phyloP scores from a whole-genome alignment of 2,113 vertebrate genomes.

The Tapirus terrestris region DNA sequence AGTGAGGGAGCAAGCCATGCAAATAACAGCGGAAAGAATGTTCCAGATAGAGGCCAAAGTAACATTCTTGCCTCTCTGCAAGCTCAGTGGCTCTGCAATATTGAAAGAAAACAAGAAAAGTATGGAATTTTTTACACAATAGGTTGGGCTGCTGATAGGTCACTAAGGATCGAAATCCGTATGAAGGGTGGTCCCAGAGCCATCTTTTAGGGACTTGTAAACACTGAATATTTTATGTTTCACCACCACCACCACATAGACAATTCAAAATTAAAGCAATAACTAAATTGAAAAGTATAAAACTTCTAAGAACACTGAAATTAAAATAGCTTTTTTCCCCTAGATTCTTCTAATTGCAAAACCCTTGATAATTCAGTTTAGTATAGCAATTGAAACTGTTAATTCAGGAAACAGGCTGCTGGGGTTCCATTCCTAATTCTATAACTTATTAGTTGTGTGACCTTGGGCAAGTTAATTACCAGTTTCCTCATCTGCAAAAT shows the following conservation, averaged over 20 bases:
- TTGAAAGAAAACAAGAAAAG: background rate
- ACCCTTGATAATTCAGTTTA: background rate
- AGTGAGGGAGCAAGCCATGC: background rate
- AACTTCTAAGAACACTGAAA: background rate
- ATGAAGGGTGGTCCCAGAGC: background rate
- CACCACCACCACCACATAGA: background rate
- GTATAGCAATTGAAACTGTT: background rate
- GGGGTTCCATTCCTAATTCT: background rate
- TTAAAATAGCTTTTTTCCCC: background rate
- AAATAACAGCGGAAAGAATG: background rate
- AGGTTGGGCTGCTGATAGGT: background rate
- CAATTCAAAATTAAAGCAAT: background rate
- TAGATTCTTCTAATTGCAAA: slow-evolving; percentile 2
- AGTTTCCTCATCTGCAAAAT: slow-evolving; percentile 35
- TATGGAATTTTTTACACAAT: background rate
- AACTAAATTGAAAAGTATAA: background rate
- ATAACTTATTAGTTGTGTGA: background rate
- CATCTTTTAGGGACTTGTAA: background rate
- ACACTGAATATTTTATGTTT: background rate
- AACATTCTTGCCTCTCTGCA: background rate
- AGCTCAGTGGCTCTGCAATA: background rate
- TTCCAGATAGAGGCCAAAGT: background rate
- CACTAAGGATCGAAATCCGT: background rate
- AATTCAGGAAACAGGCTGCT: background rate
- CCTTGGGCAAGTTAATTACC: background rate